These are phyloP conservation scores for Sylvia borin DNA, from an alignment of 2,797 vertebrate genomes.

Conservation along the genomic window DNA sequence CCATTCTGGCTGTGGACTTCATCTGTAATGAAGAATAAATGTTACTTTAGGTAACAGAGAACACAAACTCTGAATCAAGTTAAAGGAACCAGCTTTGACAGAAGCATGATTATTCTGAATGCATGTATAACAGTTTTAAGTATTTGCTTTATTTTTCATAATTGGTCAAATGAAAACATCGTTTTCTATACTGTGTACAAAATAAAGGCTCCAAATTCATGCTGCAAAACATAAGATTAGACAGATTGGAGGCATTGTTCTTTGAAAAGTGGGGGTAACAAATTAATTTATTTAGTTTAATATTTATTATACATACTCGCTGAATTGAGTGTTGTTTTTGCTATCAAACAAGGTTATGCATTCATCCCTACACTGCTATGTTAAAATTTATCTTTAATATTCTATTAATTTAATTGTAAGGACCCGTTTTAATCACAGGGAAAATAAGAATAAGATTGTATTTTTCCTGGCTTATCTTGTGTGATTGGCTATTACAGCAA, in stretches of 20 bases:
- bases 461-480: background rate
- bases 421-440: background rate
- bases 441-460: background rate
- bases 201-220: background rate
- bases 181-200: rapidly evolving
- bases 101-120: background rate
- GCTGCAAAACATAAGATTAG: background rate
- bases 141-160: background rate
- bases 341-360: background rate
- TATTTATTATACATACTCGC: background rate
- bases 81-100: background rate
- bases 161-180: background rate
- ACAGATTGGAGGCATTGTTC: background rate
- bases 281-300: background rate
- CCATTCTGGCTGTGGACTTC: background rate
- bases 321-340: background rate
- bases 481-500: background rate
- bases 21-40: background rate
- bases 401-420: background rate
- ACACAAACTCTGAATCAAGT: background rate
- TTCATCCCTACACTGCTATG: background rate
- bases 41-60: background rate
- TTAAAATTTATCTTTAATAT: conserved; percentile 16
- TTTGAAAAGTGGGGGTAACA: background rate
- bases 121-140: background rate